phyloP scores from a whole-genome alignment of 2,888 invertebrate species.

The Alloscopus bannaensis region DNA sequence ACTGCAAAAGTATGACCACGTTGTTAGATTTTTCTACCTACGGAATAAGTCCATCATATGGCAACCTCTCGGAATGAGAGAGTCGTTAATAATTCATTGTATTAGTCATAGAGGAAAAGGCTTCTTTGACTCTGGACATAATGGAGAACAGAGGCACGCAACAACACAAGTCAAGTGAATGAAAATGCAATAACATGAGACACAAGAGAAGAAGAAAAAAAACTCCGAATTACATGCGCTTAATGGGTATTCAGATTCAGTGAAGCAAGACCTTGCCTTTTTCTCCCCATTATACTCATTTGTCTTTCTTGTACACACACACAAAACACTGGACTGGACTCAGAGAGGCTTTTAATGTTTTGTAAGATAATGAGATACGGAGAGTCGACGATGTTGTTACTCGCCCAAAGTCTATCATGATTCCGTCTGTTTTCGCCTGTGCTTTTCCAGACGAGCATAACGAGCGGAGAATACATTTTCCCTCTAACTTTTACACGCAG shows the following conservation, averaged over 20 bases:
- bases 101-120: conserved; percentile 45
- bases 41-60: no score
- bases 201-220: no score
- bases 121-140: conserved; percentile 34
- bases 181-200: conserved; percentile 47
- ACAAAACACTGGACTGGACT: neutral
- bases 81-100: conserved; percentile 58
- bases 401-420: conserved; percentile 8
- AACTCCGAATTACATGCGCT: conserved; percentile 33
- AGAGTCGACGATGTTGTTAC: conserved; percentile 5
- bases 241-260: conserved; percentile 55
- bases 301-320: neutral
- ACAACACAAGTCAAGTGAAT: conserved; percentile 30
- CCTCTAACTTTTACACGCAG: conserved; percentile 21
- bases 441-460: no score
- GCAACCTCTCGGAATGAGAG: neutral
- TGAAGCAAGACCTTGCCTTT: conserved; percentile 54
- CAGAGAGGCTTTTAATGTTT: no score
- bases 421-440: neutral
- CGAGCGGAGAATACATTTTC: no score
- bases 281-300: conserved; percentile 19
- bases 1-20: neutral
- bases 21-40: no score
- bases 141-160: conserved; percentile 50
- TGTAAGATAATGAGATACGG: neutral